Percentiles rank a stretch among this genome's conserved stretches.
These are phyloP conservation scores for Drosophila funebris DNA, from an alignment of 1,140 invertebrate genomes.

Conservation along the genomic window DNA sequence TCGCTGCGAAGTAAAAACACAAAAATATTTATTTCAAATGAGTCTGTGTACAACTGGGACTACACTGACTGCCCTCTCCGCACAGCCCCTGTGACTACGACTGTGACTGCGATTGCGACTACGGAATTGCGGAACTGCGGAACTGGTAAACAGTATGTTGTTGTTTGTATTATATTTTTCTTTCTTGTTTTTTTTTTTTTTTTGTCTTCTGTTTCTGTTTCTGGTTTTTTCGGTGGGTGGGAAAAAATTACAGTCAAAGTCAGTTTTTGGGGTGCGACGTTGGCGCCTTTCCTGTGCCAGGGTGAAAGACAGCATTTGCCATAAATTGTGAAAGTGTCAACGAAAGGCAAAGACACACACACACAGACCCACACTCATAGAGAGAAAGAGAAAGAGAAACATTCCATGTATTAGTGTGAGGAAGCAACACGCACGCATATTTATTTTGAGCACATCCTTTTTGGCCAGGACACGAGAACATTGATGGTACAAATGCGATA, in stretches of 20 bases:
- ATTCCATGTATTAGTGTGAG: constrained; percentile 38
- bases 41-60: constrained; percentile 78
- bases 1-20: constrained; percentile 80
- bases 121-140: constrained; percentile 58
- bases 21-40: constrained; percentile 82
- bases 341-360: constrained; percentile 75
- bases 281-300: constrained; percentile 70
- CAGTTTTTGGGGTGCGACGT: constrained; percentile 33
- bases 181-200: constrained; percentile 9
- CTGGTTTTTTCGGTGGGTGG: constrained; percentile 60
- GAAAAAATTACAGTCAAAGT: constrained; percentile 68
- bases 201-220: constrained; percentile 11
- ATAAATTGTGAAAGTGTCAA: constrained; percentile 82
- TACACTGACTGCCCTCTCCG: neutral
- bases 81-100: neutral
- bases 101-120: constrained; percentile 14
- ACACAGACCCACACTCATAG: constrained; percentile 39
- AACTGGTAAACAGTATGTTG: constrained; percentile 71
- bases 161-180: constrained; percentile 17
- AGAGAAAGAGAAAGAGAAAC: constrained; percentile 22
- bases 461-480: constrained; percentile 27
- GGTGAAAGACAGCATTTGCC: constrained; percentile 79
- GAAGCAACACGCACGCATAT: constrained; percentile 81
- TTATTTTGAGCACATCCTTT: constrained; percentile 80
- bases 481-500: constrained; percentile 45